A percentile compares a stretch with the other conserved stretches of the same genome.
Evolutionary conservation across 1,140 invertebrate species (phyloP).

Genomic region (Heliconius hewitsoni): DNA sequence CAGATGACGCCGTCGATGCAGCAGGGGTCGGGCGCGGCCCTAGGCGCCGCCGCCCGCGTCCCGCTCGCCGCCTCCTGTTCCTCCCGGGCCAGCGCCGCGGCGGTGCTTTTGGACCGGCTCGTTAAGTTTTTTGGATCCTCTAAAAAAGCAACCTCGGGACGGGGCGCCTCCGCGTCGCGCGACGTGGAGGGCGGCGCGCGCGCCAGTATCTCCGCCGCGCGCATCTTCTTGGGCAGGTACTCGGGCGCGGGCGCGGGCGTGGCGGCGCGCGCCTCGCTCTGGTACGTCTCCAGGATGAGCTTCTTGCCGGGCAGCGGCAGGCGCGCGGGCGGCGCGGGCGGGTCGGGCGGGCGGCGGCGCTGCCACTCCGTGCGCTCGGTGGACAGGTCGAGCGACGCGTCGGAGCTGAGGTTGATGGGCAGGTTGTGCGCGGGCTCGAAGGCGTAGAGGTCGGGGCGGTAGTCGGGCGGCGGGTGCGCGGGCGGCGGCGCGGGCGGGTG

Average conservation of each 20-base stretch:
- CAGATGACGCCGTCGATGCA: conserved; percentile 77
- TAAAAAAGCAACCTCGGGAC: conserved; percentile 76
- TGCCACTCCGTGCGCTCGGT: conserved; percentile 65
- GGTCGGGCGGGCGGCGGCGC: conserved; percentile 65
- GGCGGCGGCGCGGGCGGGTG: conserved; percentile 45
- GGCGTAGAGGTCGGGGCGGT: conserved; percentile 60
- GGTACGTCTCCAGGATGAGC: conserved; percentile 77
- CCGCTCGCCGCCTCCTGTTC: conserved; percentile 77
- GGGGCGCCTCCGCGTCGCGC: conserved; percentile 46
- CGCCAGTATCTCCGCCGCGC: conserved; percentile 74
- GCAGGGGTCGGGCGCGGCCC: conserved; percentile 66
- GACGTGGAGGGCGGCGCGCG: conserved; percentile 46
- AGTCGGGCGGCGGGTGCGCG: conserved; percentile 48
- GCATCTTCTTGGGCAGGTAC: conserved; percentile 80
- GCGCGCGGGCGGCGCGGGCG: conserved; percentile 65
- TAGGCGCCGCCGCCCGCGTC: conserved; percentile 69
- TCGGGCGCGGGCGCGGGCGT: conserved; percentile 53
- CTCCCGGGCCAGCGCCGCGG: conserved; percentile 78
- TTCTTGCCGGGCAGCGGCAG: conserved; percentile 78
- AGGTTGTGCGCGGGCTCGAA: conserved; percentile 63
- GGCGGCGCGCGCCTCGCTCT: conserved; percentile 70
- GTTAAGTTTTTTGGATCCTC: conserved; percentile 80
- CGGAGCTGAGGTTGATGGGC: conserved; percentile 76
- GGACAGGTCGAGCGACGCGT: conserved; percentile 67
- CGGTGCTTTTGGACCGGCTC: conserved; percentile 77